Conservation (phyloP, 1,140 invertebrate genomes). For the Listronotus bonariensis region DNA sequence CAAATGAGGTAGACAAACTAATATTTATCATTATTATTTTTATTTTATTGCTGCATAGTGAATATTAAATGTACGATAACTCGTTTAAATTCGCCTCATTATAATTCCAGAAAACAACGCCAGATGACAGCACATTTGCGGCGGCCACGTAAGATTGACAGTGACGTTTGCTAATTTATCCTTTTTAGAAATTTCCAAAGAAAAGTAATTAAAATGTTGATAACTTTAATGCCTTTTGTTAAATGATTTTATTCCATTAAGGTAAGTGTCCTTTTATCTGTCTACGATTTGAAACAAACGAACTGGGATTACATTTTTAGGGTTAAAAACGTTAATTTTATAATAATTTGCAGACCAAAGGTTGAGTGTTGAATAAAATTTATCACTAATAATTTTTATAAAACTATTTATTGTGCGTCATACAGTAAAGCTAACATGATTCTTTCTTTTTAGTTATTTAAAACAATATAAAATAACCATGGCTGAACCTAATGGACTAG, state of each 20-base stretch:
- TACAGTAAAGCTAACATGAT: not conserved
- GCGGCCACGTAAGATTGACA: constrained; percentile 50
- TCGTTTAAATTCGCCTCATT: too few species aligned
- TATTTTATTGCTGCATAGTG: too few species aligned
- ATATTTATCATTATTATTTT: too few species aligned
- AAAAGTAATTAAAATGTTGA: constrained; percentile 23
- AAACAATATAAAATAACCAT: not conserved
- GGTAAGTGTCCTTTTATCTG: constrained; percentile 14
- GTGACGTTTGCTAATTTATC: constrained; percentile 39
- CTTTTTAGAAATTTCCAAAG: constrained; percentile 26
- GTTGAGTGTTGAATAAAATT: constrained; percentile 20
- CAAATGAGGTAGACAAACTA: too few species aligned
- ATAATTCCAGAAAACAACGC: not conserved
- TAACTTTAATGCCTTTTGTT: constrained; percentile 7
- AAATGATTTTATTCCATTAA: constrained; percentile 16
- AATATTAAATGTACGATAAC: too few species aligned
- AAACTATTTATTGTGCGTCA: constrained; percentile 2
- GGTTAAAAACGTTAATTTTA: not conserved
- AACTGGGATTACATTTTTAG: constrained; percentile 10
- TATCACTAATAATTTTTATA: not conserved
- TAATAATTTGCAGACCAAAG: constrained; percentile 14
- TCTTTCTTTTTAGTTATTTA: constrained; percentile 4
- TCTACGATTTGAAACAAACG: not conserved
- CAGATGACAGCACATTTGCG: constrained; percentile 26
- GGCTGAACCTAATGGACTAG: constrained; percentile 28